Base-by-base conservation (phyloP, 2,113 vertebrate species). In the Pollimyrus isidori region DNA sequence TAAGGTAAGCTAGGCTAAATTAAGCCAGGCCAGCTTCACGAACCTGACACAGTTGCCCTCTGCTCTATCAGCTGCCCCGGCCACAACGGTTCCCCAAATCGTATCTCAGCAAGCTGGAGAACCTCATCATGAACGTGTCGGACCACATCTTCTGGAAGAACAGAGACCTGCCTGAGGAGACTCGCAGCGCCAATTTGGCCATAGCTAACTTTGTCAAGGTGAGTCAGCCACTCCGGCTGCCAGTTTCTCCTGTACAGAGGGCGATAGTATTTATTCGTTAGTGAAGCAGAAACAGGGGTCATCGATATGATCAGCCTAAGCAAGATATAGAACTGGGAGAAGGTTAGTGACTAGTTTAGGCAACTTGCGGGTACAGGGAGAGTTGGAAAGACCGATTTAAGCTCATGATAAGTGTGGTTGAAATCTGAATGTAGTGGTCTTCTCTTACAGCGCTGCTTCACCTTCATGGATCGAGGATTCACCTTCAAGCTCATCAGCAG, bases 401-500 rank as follows among this genome's bases (percentile, higher is more conserved):
- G 73, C 73, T 80, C 35, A 17, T 11, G 65, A 26, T 76, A 39
- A 15, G 26, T 35, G 35, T 10, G 6, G 5, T n/a, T 80, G 73
- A 46, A 46, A 48, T 48, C 45, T 84, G 82, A 84, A 21, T 45
- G 6, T 11, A 48, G 6, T 13, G 3, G 11, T 76, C 82, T 56
- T 85, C 11, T 82, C 69, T 87, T 80, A 84, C 92, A 99, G 98
- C 97, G 97, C 52, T 99, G 98, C 91, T 98, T 99, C 89, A 98
- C 98, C 0, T 96, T 99, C 91, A 97, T 99, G 98, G 98, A 99
- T 93, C 94, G 98, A 94, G 98, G 98, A 88, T 98, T 98, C 93
- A 96, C 97, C 90, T 99, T 99, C 94, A 98, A 96, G 92, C 94
- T 98, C 90, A 96, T 99, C 69, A 99, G 97, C 94, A 97, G 95